Evolutionary conservation across 1,140 invertebrate species (phyloP), one percentile per base, ranked within the genome.

Genomic region (Lasaia peninsularis): DNA sequence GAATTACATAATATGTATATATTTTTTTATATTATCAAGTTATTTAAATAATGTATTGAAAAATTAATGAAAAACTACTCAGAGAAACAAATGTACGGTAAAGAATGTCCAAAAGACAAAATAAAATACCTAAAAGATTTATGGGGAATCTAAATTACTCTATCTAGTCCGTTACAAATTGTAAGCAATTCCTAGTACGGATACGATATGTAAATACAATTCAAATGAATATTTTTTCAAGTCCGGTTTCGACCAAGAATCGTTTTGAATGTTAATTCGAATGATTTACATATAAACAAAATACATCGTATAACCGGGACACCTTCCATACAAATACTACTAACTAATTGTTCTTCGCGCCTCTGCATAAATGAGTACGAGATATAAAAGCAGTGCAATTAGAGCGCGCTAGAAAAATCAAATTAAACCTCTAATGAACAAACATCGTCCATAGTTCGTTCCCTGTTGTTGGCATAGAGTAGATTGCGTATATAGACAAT

Each of bases 351-450:
- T 76, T 61, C 54, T 52, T 63, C 50, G 69, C 65, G 63, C 62
- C 57, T 57, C 52, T 63, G 72, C 71, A 71, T 75, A 78, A 84
- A 84, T 81, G 78, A 77, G 75, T 65, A 69, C 67, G 69, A 79
- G 79, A 79, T 79, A 80, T 81, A 71, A 81, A 71, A 73, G 68
- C 65, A 65, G 62, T 65, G 78, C 80, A 84, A 84, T 84, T 84
- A 81, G 77, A 71, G 73, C 71, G 75, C 73, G 77, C 77, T 84
- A 81, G 80, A 84, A 84, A 81, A 84, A 84, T 84, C 78, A 80
- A 84, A 84, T 84, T 81, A 84, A 83, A 79, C 75, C 77, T 74
- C 78, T 84, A 84, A 84, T 81, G 80, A 84, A 84, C 75, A 81
- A 81, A 81, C 80, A 80, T 74, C 65, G 75, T 68, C 68, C 70